A percentile compares a stretch with the other conserved stretches of the same genome.
Evolutionary conservation across 2,888 invertebrate species (phyloP).

Genomic region (Phorcus lineatus): DNA sequence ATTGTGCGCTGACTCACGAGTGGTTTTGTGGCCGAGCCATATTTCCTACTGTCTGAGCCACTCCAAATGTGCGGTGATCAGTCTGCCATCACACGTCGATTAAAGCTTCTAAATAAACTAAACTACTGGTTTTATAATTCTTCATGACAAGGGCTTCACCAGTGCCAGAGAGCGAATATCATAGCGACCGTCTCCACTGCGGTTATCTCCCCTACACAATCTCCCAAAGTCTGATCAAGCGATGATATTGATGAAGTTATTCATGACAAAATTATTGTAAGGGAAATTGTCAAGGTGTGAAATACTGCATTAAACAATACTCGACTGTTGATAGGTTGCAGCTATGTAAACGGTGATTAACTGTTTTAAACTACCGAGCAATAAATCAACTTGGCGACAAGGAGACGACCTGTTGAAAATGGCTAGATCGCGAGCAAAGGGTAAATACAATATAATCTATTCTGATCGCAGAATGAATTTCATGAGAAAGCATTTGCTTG

Average conservation of each 20-base stretch:
- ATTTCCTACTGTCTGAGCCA: background rate
- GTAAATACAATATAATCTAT: too few species aligned
- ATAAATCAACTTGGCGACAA: background rate
- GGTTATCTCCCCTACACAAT: background rate
- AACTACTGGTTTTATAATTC: conserved; percentile 5
- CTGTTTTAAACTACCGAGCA: background rate
- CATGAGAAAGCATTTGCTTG: too few species aligned
- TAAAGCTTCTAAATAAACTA: background rate
- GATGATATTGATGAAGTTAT: background rate
- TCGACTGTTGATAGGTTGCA: background rate
- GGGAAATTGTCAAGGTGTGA: background rate
- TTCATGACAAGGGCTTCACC: background rate
- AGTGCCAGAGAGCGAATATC: background rate
- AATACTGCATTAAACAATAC: background rate
- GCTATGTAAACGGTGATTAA: conserved; percentile 1
- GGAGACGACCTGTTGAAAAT: background rate
- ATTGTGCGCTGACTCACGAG: background rate
- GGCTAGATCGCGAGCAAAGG: background rate
- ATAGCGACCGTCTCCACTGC: background rate
- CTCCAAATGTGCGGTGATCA: background rate
- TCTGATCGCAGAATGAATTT: too few species aligned
- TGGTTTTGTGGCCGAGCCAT: background rate
- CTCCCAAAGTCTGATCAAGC: background rate
- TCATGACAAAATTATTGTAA: background rate
- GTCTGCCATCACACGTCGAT: background rate